Percentiles rank a stretch among this genome's conserved stretches.
Conservation (phyloP, 2,888 invertebrate species). For the Anaspis maculata region DNA sequence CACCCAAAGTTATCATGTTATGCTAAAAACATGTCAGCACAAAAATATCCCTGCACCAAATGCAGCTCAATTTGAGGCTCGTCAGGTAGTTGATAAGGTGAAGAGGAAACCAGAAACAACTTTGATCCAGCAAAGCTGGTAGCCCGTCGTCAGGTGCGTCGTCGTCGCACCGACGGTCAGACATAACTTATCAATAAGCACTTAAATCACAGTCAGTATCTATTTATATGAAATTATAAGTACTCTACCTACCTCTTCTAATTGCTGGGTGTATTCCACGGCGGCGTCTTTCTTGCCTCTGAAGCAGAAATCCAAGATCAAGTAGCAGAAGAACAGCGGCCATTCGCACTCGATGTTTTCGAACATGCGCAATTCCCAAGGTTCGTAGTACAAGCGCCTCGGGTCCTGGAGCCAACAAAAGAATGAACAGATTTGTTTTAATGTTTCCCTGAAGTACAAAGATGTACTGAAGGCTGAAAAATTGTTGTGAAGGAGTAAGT, state of each 20-base stretch:
- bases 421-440: constrained; percentile 1
- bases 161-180: neutral
- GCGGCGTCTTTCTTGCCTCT: constrained; percentile 73
- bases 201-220: too few species aligned
- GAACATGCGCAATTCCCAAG: constrained; percentile 96
- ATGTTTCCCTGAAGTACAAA: too few species aligned
- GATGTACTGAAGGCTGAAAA: too few species aligned
- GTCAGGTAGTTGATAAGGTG: too few species aligned
- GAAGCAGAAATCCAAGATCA: constrained; percentile 89
- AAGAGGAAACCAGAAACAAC: too few species aligned
- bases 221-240: neutral
- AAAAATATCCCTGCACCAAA: too few species aligned
- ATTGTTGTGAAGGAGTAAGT: too few species aligned
- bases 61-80: too few species aligned
- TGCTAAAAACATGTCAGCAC: too few species aligned
- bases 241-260: constrained; percentile 54
- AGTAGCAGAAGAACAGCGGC: constrained; percentile 93
- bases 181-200: constrained; percentile 1
- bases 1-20: too few species aligned
- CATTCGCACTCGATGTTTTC: constrained; percentile 99
- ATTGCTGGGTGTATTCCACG: constrained; percentile 60
- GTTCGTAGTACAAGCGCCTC: constrained; percentile 89
- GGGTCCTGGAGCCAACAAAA: constrained; percentile 47
- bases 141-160: too few species aligned
- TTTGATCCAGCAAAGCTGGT: too few species aligned